Conservation (phyloP, 2,113 vertebrate genomes). For the Hipposideros armiger region DNA sequence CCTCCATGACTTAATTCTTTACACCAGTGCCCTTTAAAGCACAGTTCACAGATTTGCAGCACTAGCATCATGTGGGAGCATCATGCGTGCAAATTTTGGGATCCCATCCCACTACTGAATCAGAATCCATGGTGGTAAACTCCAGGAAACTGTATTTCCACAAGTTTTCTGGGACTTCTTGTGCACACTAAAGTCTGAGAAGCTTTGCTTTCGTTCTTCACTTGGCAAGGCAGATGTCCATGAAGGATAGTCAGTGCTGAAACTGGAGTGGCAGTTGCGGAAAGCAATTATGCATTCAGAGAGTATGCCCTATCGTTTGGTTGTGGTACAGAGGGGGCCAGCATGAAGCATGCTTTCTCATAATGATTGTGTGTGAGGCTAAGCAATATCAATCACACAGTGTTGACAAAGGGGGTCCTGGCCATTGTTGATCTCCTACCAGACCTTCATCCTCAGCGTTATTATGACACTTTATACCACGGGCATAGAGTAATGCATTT, state of each 20-base stretch:
- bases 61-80: fast-evolving
- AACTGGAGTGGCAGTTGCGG: background rate
- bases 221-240: background rate
- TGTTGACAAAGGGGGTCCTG: too few species aligned
- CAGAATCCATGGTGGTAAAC: background rate
- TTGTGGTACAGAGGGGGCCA: too few species aligned
- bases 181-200: background rate
- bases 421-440: too few species aligned
- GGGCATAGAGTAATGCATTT: too few species aligned
- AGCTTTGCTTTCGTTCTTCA: background rate
- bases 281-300: too few species aligned
- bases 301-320: too few species aligned
- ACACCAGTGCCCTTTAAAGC: background rate
- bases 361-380: too few species aligned
- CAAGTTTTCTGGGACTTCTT: background rate
- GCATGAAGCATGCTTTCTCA: too few species aligned
- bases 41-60: background rate
- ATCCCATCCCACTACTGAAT: background rate
- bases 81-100: background rate
- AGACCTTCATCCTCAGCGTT: too few species aligned
- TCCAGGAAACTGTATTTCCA: background rate
- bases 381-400: too few species aligned
- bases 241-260: background rate
- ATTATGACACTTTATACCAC: too few species aligned
- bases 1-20: background rate